Evolutionary conservation across 1,140 invertebrate species (phyloP), one percentile per base, ranked within the genome.

Genomic region (Zaprionus africanus): DNA sequence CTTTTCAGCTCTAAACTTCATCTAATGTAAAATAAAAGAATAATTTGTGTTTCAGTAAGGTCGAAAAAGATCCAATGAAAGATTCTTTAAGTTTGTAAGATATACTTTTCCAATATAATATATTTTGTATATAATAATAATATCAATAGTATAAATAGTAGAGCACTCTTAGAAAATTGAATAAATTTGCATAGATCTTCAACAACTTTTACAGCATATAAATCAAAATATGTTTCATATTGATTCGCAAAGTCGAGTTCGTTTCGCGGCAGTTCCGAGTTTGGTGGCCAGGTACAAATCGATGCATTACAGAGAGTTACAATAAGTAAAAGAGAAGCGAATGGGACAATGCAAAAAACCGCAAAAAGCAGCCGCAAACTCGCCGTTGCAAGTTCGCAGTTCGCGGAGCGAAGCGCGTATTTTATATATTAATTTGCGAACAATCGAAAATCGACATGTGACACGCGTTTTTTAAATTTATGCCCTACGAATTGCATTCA

Each of bases 391-490:
- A 46, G 41, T 41, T 70, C 28, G 53, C 63, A 66, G 54, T 66
- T 64, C 56, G 54, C 54, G 60, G 61, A 62, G 58, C 64, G 58
- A 31, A 58, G 43, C 54, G 69, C 76, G 69, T 87, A 84, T 90
- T 79, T 78, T 86, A 90, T 86, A 86, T 91, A 91, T 91, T 91
- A 91, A 91, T 91, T 91, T 91, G 88, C 80, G 84, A 91, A 91
- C 90, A 91, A 91, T 90, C 79, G 78, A 91, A 78, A 90, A 91
- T 88, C 84, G 90, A 91, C 90, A 91, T 91, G 88, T 91, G 88
- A 91, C 90, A 91, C 88, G 90, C 84, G 88, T 90, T 86, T 86
- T 90, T 82, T 78, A 91, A 91, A 91, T 91, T 91, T 91, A 90
- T 91, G 87, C 78, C 80, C 82, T 81, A 91, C 87, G 88, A 91